Evolutionary conservation across 2,797 vertebrate genomes (phyloP), one percentile per base, ranked within the genome.

Genomic region (Microtus californicus): DNA sequence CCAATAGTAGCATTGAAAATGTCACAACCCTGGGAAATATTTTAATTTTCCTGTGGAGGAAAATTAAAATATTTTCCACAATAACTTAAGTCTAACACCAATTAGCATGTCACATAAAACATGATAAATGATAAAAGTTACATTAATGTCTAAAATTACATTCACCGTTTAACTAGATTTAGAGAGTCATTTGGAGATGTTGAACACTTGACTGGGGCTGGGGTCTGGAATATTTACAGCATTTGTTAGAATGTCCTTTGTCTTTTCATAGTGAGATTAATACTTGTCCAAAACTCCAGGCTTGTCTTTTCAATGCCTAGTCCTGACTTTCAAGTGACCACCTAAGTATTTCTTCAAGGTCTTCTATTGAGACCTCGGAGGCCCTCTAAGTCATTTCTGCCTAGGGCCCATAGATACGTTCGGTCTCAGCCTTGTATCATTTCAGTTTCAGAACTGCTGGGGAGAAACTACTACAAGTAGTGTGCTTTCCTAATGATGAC

Each of bases 401-500:
- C 10, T 25, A 25, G 34, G 4, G 12, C 19, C 37, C 14, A 14
- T 86, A 79, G 25, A 73, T 87, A n/a, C 51, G 19, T 29, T 90
- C 6, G 8, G 82, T 71, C 45, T 94, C 19, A 78, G 40, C 27
- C 59, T 82, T 56, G 21, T 81, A 21, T 78, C 76, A 19, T 10
- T 94, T 88, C n/a, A 71, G 81, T 90, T 95, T 79, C 37, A 73
- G 25, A 21, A 43, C 13, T 34, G 0, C 93, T 79, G 45, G 31
- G 34, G 40, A 17, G 29, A 90, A 77, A n/a, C 6, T 37, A 85
- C 31, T 43, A 6, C 3, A 25, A n/a, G 6, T 34, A 59, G 2
- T 37, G 48, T 43, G 15, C 71, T 92, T 97, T 6, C 63, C 67
- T 87, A 40, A 95, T 87, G 71, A 69, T 34, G 21, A 87, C 17